Base-by-base conservation (phyloP, 37 sponge, comb jelly and placozoan genomes). In the Diacarnus erythraeanus region DNA sequence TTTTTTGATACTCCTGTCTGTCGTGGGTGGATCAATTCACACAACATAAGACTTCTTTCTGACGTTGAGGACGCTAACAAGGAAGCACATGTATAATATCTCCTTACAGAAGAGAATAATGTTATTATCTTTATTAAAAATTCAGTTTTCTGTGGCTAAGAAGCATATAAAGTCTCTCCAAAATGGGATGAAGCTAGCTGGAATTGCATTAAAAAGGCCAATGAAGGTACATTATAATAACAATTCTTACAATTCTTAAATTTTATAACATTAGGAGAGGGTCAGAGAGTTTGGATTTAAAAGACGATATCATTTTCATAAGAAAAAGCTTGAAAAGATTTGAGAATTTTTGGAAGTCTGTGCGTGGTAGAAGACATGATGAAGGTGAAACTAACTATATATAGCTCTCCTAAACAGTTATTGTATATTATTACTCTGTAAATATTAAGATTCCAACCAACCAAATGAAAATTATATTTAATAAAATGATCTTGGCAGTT, bases 1-100 rank as follows among this genome's bases (percentile, higher is more conserved):
- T 92, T 86, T 59, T 76, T 92, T 83, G 88, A 82, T 42, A 83
- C 61, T 20, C 87, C 87, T 39, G 92, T 92, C 12, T 77, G 76
- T 22, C 79, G 92, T 2, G 81, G 74, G 8, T 92, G 92, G 92
- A 69, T 92, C 15, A 63, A 44, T 4, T 31, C 77, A 0, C 27
- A n/a, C 22, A 44, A 37, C 38, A 51, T 83, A 3, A 38, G 25
- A 18, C 54, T 80, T 54, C 87, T 76, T 59, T 39, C 59, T 30
- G 78, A 64, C 26, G 47, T 76, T 15, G 2, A 2, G 1, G 74
- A 79, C 43, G 27, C 65, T 20, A 79, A 79, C 20, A 22, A 44
- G 8, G 47, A 23, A 15, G 21, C n/a, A 34, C 21, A 30, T 57
- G 86, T 85, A 59, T 60, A 80, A 35, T 66, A 33, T 78, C n/a